These are phyloP conservation scores for Montifringilla adamsi DNA, from an alignment of 2,113 vertebrate genomes.

Conservation along the genomic window DNA sequence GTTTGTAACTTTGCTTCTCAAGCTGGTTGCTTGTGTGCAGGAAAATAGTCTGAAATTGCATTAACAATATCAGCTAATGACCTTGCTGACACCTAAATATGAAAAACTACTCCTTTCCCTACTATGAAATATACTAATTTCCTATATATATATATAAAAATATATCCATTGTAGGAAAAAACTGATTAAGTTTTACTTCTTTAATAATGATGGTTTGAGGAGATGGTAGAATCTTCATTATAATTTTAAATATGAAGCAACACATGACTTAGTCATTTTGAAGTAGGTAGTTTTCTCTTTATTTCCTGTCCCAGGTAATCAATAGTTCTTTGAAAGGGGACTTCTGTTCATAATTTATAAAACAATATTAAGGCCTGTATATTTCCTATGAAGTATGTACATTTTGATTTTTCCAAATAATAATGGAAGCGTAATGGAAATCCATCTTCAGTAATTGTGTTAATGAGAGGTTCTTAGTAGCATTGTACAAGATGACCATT, in stretches of 20 bases:
- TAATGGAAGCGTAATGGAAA: slow-evolving; percentile 9
- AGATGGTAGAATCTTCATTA: neutral
- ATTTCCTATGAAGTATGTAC: neutral
- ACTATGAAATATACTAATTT: neutral
- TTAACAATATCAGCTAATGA: neutral
- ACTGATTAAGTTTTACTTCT: neutral
- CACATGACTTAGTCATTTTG: neutral
- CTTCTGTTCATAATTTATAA: neutral
- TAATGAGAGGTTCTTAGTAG: neutral
- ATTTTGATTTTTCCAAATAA: neutral
- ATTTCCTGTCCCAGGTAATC: neutral
- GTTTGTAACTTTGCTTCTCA: neutral
- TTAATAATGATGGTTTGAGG: neutral
- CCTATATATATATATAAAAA: neutral
- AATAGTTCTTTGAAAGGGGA: neutral
- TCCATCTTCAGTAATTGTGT: neutral
- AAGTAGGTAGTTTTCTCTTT: neutral
- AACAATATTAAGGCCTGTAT: neutral
- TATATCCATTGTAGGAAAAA: neutral
- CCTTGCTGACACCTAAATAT: neutral
- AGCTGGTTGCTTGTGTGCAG: neutral
- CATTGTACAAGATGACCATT: neutral
- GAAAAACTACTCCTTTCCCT: neutral
- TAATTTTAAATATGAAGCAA: neutral
- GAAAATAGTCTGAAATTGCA: neutral